Conservation (phyloP, 2,888 invertebrate species). For the Eilema griseolum region DNA sequence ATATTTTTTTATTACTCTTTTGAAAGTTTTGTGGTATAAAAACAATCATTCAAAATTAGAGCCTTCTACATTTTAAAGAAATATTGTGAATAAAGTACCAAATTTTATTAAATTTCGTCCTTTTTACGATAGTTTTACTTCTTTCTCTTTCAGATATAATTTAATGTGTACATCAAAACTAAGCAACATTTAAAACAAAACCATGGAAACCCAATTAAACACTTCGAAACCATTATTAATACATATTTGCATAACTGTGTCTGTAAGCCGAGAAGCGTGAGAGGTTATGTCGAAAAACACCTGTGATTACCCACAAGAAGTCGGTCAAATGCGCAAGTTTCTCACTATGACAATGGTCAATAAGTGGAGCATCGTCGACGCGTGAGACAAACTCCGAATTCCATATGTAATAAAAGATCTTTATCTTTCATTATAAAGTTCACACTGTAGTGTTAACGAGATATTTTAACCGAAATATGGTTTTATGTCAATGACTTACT, state of each 20-base stretch:
- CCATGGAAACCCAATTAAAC: slow-evolving; percentile 15
- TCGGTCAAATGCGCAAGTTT: slow-evolving; percentile 77
- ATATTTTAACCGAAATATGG: slow-evolving; percentile 23
- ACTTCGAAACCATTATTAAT: slow-evolving; percentile 33
- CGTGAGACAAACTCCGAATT: slow-evolving; percentile 67
- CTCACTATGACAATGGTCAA: slow-evolving; percentile 84
- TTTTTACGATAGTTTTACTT: neutral
- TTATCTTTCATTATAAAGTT: slow-evolving; percentile 39
- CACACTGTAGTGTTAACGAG: slow-evolving; percentile 33
- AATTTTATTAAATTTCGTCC: neutral
- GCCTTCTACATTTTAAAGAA: too few species aligned
- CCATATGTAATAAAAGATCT: slow-evolving; percentile 47
- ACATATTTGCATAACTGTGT: slow-evolving; percentile 59
- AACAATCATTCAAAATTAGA: too few species aligned
- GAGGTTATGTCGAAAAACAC: slow-evolving; percentile 78
- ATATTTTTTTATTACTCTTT: too few species aligned
- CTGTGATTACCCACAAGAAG: slow-evolving; percentile 75
- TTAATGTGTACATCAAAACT: slow-evolving; percentile 1
- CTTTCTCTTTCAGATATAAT: neutral
- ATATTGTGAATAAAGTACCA: too few species aligned
- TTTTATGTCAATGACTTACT: slow-evolving; percentile 23
- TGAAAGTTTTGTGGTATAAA: too few species aligned
- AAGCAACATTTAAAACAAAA: slow-evolving; percentile 12
- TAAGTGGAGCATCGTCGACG: slow-evolving; percentile 70
- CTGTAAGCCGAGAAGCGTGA: slow-evolving; percentile 69